phyloP scores from a whole-genome alignment of 92 coral and sea anemone species.

The Montipora capitata region DNA sequence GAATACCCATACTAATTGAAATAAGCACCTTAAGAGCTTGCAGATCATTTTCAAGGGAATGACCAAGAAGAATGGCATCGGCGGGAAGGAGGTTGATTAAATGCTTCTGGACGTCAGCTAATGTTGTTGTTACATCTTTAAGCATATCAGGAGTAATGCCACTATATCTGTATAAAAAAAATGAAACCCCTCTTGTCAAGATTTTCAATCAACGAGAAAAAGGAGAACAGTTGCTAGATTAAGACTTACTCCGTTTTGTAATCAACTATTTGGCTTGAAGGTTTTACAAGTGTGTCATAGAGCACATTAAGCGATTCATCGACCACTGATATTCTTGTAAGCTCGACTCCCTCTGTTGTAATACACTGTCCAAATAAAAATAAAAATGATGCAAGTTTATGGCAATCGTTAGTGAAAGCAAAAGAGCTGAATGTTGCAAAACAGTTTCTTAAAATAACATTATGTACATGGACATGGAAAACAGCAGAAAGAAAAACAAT shows the following conservation, averaged over 20 bases:
- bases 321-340: slow-evolving; percentile 92
- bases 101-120: slow-evolving; percentile 90
- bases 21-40: slow-evolving; percentile 36
- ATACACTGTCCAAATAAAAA: slow-evolving; percentile 71
- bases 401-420: not conserved
- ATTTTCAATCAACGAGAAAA: too few species aligned
- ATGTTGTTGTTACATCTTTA: slow-evolving; percentile 79
- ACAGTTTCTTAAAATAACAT: too few species aligned
- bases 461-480: too few species aligned
- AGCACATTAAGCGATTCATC: slow-evolving; percentile 79
- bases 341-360: slow-evolving; percentile 84
- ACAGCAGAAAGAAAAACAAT: too few species aligned
- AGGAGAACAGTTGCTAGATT: not conserved
- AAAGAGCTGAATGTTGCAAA: too few species aligned
- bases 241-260: slow-evolving; percentile 86
- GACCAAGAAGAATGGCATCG: slow-evolving; percentile 92
- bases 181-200: too few species aligned
- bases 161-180: slow-evolving; percentile 79
- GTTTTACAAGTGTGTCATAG: slow-evolving; percentile 93
- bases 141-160: slow-evolving; percentile 92
- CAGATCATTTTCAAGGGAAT: slow-evolving; percentile 90
- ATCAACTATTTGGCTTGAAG: slow-evolving; percentile 83
- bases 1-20: not conserved
- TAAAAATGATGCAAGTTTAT: not conserved
- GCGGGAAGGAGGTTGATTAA: slow-evolving; percentile 77